Percentiles rank a stretch among this genome's conserved stretches.
These are phyloP conservation scores for Rallus limicola DNA, from an alignment of 2,113 vertebrate species.

Conservation along the genomic window DNA sequence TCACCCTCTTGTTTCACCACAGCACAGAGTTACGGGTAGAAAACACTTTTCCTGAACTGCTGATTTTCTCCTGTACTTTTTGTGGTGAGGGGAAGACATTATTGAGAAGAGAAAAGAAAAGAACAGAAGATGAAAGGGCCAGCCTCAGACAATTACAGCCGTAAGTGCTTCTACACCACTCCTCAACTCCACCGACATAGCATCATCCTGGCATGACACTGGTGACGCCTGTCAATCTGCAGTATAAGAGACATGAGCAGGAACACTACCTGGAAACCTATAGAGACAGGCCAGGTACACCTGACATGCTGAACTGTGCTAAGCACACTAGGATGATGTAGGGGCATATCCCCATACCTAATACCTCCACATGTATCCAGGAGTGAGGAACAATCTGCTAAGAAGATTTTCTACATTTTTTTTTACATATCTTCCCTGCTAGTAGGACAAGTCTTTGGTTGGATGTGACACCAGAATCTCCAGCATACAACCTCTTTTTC, in stretches of 20 bases:
- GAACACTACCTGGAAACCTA: not conserved
- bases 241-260: not conserved
- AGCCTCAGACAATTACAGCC: not conserved
- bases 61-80: not conserved
- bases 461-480: not conserved
- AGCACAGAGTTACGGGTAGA: not conserved
- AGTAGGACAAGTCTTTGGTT: not conserved
- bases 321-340: not conserved
- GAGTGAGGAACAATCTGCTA: not conserved
- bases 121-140: conserved; percentile 46
- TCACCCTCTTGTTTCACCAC: not conserved
- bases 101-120: conserved; percentile 9
- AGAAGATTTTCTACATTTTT: not conserved
- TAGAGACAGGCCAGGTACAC: not conserved
- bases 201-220: not conserved
- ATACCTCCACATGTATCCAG: not conserved
- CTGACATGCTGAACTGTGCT: not conserved
- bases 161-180: not conserved
- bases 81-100: conserved; percentile 25
- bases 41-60: conserved; percentile 11
- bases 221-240: not conserved
- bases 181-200: not conserved
- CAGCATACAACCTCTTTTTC: not conserved
- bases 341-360: not conserved
- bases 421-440: not conserved